These are phyloP conservation scores for Falcaria lacertinaria DNA, from an alignment of 2,888 invertebrate genomes.

Conservation along the genomic window DNA sequence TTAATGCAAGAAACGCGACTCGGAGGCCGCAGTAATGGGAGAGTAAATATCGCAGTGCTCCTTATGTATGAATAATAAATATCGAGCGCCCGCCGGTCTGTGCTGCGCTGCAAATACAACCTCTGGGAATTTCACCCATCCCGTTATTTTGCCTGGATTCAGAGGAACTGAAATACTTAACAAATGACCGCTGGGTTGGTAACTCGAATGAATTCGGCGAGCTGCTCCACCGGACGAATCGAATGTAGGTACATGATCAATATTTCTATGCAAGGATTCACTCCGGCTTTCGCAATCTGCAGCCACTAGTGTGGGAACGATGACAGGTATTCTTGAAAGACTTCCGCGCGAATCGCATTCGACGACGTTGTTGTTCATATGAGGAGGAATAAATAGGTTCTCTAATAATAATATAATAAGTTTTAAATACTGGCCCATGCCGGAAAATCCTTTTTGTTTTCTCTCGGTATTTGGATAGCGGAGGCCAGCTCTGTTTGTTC, in stretches of 20 bases:
- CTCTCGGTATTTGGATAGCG: constrained; percentile 27
- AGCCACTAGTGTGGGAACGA: not conserved
- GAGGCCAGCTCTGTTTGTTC: constrained; percentile 28
- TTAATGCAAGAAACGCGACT: constrained; percentile 67
- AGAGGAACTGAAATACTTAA: constrained; percentile 6
- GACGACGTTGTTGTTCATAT: too few relatives aligned
- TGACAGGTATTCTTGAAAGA: not conserved
- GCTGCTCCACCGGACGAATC: not conserved
- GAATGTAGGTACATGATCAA: constrained; percentile 4
- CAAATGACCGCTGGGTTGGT: constrained; percentile 4
- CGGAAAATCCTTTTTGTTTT: constrained; percentile 23
- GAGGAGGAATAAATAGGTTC: too few relatives aligned
- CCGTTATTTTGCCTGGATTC: constrained; percentile 15
- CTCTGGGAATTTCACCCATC: constrained; percentile 33
- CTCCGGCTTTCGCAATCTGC: not conserved
- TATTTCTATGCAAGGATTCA: constrained; percentile 4
- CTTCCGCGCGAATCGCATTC: too few relatives aligned
- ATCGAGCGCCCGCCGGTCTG: constrained; percentile 41
- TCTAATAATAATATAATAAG: not conserved
- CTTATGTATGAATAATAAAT: constrained; percentile 72
- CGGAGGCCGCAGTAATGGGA: constrained; percentile 61
- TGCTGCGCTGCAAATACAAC: constrained; percentile 49
- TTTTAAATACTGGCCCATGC: not conserved
- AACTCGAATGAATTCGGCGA: not conserved
- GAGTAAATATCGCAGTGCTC: constrained; percentile 70